Evolutionary conservation across 2,113 vertebrate species (phyloP).

Genomic region (Carassius auratus): DNA sequence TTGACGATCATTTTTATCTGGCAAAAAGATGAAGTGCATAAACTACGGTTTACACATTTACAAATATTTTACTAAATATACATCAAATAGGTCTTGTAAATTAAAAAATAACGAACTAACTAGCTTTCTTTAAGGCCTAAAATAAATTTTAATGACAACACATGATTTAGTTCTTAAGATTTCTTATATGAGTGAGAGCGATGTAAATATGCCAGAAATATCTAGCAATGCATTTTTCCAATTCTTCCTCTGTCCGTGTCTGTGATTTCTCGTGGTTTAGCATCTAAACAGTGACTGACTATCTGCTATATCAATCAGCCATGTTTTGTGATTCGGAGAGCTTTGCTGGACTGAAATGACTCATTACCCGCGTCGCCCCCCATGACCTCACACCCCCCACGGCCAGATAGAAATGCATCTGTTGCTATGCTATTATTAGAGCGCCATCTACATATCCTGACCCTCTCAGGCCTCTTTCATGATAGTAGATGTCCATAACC

Average conservation of each 20-base stretch:
- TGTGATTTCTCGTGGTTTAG: not conserved
- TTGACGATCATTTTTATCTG: too few species aligned
- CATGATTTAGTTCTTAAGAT: not conserved
- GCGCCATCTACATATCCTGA: conserved; percentile 67
- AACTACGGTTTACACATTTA: too few species aligned
- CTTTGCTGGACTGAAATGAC: conserved; percentile 49
- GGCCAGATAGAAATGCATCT: conserved; percentile 68
- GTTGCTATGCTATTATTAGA: conserved; percentile 76
- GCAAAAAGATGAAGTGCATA: too few species aligned
- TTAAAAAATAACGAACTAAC: too few species aligned
- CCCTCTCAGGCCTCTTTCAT: conserved; percentile 37
- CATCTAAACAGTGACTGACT: not conserved
- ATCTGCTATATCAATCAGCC: not conserved
- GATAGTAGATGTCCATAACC: conserved; percentile 60
- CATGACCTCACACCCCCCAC: conserved; percentile 49
- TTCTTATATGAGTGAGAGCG: not conserved
- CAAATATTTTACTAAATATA: too few species aligned
- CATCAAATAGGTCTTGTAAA: too few species aligned
- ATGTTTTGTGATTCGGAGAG: conserved; percentile 50
- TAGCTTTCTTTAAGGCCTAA: not conserved
- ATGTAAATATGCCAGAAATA: not conserved
- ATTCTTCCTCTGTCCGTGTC: not conserved
- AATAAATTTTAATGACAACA: not conserved
- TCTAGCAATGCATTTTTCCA: not conserved
- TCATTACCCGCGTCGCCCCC: conserved; percentile 61